Conservation (phyloP, 2,888 invertebrate genomes). For the Chrysodeixis includens region DNA sequence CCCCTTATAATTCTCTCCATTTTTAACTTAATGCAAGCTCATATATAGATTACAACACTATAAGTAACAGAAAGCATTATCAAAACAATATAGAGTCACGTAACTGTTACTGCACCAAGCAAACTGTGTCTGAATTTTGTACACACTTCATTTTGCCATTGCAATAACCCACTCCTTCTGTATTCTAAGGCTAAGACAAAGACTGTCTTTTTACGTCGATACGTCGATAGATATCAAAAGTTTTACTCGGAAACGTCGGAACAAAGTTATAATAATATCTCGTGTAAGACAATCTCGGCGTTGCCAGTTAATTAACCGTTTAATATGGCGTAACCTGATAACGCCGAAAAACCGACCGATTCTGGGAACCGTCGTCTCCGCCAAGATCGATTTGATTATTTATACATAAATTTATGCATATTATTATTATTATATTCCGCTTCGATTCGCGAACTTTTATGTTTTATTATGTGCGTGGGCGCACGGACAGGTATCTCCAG, state of each 20-base stretch:
- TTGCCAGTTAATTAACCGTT: constrained; percentile 51
- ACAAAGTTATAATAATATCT: constrained; percentile 28
- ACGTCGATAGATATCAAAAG: background rate
- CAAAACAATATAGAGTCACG: too few relatives aligned
- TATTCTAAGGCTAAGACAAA: background rate
- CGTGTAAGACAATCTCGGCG: constrained; percentile 45
- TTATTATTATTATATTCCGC: background rate
- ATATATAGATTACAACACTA: too few relatives aligned
- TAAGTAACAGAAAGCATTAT: too few relatives aligned
- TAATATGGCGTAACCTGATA: constrained; percentile 56
- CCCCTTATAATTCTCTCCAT: too few relatives aligned
- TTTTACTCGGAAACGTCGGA: background rate
- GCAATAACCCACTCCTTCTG: background rate
- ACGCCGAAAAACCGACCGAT: constrained; percentile 41
- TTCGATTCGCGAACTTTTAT: background rate
- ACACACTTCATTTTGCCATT: background rate
- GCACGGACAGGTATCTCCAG: background rate
- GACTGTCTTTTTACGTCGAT: background rate
- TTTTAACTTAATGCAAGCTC: too few relatives aligned
- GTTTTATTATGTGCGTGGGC: background rate
- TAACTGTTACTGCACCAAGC: background rate
- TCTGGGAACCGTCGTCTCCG: constrained; percentile 42
- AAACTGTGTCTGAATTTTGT: background rate
- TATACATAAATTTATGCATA: constrained; percentile 9
- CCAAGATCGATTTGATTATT: constrained; percentile 32